A percentile compares a stretch with the other conserved stretches of the same genome.
phyloP scores from a whole-genome alignment of 2,113 vertebrate genomes.

The Muntiacus muntjak region DNA sequence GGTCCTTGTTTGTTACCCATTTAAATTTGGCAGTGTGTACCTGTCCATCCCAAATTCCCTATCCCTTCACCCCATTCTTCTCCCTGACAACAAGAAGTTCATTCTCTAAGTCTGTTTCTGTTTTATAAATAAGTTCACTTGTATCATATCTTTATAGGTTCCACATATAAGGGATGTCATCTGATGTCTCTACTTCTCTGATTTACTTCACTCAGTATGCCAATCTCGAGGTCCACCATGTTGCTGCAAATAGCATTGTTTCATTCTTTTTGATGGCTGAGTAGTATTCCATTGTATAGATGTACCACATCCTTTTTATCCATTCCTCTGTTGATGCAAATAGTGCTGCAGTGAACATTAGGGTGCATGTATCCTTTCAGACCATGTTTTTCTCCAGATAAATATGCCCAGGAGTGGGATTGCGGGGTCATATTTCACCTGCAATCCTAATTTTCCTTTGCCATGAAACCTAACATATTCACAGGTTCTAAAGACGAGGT shows the following conservation, averaged over 20 bases:
- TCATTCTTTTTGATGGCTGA: not conserved
- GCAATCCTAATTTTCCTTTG: not conserved
- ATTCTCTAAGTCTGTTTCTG: not conserved
- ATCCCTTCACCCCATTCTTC: not conserved
- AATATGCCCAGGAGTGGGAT: not conserved
- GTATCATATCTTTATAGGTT: not conserved
- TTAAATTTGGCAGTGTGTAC: not conserved
- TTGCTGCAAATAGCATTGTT: not conserved
- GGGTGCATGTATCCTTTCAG: not conserved
- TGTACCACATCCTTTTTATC: not conserved
- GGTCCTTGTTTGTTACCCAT: not conserved
- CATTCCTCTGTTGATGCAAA: not conserved
- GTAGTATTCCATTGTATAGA: not conserved
- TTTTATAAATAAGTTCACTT: not conserved
- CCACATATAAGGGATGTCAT: not conserved
- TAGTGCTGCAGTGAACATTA: not conserved
- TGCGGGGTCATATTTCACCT: not conserved
- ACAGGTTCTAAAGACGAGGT: not conserved
- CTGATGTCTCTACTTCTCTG: not conserved
- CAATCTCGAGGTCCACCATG: not conserved
- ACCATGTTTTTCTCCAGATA: not conserved
- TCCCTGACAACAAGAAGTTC: not conserved
- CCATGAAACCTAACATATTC: not conserved
- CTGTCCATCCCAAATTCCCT: not conserved
- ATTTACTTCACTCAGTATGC: not conserved